These are phyloP conservation scores for Galerucella calmariensis DNA, from an alignment of 2,888 invertebrate species.

Conservation along the genomic window DNA sequence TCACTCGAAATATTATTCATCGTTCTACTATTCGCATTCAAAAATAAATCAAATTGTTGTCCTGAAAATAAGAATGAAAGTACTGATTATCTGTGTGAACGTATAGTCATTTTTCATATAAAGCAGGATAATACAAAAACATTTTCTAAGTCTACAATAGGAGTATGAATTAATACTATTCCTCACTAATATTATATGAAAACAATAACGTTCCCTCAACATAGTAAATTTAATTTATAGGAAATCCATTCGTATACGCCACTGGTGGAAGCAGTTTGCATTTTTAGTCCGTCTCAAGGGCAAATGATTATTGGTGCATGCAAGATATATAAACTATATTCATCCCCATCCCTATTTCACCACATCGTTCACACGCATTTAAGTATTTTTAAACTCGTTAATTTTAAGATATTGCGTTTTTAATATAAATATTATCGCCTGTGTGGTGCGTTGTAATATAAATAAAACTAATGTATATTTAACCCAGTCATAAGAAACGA, in stretches of 20 bases:
- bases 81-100: too few relatives aligned
- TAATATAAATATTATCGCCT: constrained; percentile 2
- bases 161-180: too few relatives aligned
- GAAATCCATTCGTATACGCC: not conserved
- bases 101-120: too few relatives aligned
- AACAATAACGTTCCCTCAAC: too few relatives aligned
- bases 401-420: not conserved
- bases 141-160: too few relatives aligned
- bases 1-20: too few relatives aligned
- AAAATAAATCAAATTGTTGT: too few relatives aligned
- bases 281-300: constrained; percentile 56
- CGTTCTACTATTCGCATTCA: too few relatives aligned
- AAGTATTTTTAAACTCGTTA: constrained; percentile 1
- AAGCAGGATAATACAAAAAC: too few relatives aligned
- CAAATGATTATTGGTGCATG: constrained; percentile 41
- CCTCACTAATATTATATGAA: too few relatives aligned
- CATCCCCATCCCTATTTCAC: constrained; percentile 2
- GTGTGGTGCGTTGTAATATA: constrained; percentile 1
- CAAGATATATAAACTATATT: not conserved
- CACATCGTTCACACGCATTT: not conserved
- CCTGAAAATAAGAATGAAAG: too few relatives aligned
- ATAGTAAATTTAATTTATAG: not conserved
- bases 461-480: constrained; percentile 1
- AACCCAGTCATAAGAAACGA: not conserved
- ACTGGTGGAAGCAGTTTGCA: constrained; percentile 49